Evolutionary conservation across 2,888 invertebrate species (phyloP).

Genomic region (Amiota mariae): DNA sequence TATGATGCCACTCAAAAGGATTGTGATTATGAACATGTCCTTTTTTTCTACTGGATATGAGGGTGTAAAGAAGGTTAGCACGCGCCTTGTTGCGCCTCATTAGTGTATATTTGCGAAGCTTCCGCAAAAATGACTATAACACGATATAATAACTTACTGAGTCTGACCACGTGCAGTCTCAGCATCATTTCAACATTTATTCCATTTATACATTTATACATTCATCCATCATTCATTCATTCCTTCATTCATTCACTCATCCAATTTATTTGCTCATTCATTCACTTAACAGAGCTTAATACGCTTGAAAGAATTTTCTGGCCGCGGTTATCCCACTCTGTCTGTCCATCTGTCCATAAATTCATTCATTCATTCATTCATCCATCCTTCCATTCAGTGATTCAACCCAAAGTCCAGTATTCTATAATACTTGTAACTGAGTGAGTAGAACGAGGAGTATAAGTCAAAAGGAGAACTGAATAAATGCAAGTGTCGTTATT

Average conservation of each 20-base stretch:
- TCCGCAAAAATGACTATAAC: not conserved
- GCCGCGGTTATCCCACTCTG: not conserved
- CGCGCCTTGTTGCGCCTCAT: conserved; percentile 9
- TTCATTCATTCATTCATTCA: too few relatives aligned
- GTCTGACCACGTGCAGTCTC: too few relatives aligned
- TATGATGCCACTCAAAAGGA: conserved; percentile 6
- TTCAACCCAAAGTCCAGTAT: too few relatives aligned
- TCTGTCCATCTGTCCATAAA: too few relatives aligned
- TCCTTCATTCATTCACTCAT: not conserved
- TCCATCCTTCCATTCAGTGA: too few relatives aligned
- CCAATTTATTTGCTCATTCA: not conserved
- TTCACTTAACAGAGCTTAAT: conserved; percentile 8
- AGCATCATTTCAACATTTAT: too few relatives aligned
- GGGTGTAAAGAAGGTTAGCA: too few relatives aligned
- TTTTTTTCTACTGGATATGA: not conserved
- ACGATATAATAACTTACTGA: too few relatives aligned
- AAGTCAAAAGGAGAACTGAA: not conserved
- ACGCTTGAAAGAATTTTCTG: conserved; percentile 20
- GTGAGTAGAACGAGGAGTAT: not conserved
- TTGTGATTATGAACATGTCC: not conserved
- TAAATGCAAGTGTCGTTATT: conserved; percentile 14
- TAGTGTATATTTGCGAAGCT: not conserved
- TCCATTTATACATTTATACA: too few relatives aligned
- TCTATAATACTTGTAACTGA: not conserved
- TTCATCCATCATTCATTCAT: too few relatives aligned